Conservation (phyloP, 2,113 vertebrate species). For the Emydura subglobosa region DNA sequence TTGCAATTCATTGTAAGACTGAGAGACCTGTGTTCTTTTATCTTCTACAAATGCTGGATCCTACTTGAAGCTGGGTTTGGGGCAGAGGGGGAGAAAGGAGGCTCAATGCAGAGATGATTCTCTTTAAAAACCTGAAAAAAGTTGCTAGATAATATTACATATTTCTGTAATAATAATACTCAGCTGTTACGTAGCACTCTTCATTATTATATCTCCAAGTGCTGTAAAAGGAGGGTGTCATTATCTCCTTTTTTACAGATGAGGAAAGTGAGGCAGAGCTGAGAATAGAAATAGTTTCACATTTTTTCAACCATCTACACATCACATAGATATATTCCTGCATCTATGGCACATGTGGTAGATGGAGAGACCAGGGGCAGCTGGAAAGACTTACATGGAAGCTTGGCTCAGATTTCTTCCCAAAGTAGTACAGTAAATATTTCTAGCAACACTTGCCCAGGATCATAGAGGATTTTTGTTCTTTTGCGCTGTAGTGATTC, state of each 20-base stretch:
- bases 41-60: not conserved
- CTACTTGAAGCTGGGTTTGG: not conserved
- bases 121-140: not conserved
- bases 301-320: constrained; percentile 13
- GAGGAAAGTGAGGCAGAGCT: not conserved
- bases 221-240: not conserved
- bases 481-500: not conserved
- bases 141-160: not conserved
- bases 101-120: not conserved
- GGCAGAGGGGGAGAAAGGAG: not conserved
- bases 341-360: not conserved
- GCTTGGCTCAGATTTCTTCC: not conserved
- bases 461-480: not conserved
- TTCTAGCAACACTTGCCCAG: not conserved
- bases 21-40: constrained; percentile 14
- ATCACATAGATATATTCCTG: not conserved
- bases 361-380: not conserved
- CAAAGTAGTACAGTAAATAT: not conserved
- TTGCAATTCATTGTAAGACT: not conserved
- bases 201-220: not conserved
- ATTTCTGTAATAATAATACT: not conserved
- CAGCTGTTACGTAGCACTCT: not conserved
- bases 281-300: not conserved
- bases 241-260: not conserved
- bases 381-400: constrained; percentile 25